A percentile compares a stretch with the other conserved stretches of the same genome.
These are phyloP conservation scores for Ecliptopera silaceata DNA, from an alignment of 2,888 invertebrate species.

Conservation along the genomic window DNA sequence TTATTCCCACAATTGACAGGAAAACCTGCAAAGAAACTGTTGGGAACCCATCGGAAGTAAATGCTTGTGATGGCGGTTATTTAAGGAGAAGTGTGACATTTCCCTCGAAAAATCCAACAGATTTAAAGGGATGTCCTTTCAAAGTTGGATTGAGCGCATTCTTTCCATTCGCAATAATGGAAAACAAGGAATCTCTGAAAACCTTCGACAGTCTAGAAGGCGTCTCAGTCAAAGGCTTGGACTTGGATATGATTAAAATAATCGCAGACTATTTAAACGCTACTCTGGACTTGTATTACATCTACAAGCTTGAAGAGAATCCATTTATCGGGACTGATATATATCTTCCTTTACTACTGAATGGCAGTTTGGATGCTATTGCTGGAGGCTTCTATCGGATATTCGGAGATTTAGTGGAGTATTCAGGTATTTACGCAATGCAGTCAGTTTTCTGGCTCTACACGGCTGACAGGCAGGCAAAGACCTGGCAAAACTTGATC, in stretches of 20 bases:
- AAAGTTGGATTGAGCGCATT: slow-evolving; percentile 55
- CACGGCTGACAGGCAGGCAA: slow-evolving; percentile 48
- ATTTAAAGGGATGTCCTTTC: slow-evolving; percentile 60
- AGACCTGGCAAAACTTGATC: slow-evolving; percentile 58
- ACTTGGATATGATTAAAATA: slow-evolving; percentile 62
- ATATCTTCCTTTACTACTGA: slow-evolving; percentile 47
- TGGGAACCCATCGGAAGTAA: slow-evolving; percentile 39
- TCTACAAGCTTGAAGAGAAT: slow-evolving; percentile 48
- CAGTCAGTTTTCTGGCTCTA: slow-evolving; percentile 64
- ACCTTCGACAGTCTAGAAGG: slow-evolving; percentile 48
- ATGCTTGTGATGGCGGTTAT: slow-evolving; percentile 46
- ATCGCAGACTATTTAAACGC: slow-evolving; percentile 58
- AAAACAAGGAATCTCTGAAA: slow-evolving; percentile 42
- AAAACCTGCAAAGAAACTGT: slow-evolving; percentile 45
- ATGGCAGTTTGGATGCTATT: slow-evolving; percentile 61
- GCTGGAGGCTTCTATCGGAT: slow-evolving; percentile 65
- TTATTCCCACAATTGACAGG: slow-evolving; percentile 48
- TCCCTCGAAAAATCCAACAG: slow-evolving; percentile 46
- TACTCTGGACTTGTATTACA: slow-evolving; percentile 50
- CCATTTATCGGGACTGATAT: slow-evolving; percentile 42
- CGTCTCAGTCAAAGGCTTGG: slow-evolving; percentile 47
- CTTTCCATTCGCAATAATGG: slow-evolving; percentile 55
- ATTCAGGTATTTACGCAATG: slow-evolving; percentile 61
- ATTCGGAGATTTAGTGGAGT: slow-evolving; percentile 59
- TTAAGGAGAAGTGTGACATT: slow-evolving; percentile 41